These are phyloP conservation scores for Hartigia nigra DNA, from an alignment of 2,888 invertebrate genomes.

Conservation along the genomic window DNA sequence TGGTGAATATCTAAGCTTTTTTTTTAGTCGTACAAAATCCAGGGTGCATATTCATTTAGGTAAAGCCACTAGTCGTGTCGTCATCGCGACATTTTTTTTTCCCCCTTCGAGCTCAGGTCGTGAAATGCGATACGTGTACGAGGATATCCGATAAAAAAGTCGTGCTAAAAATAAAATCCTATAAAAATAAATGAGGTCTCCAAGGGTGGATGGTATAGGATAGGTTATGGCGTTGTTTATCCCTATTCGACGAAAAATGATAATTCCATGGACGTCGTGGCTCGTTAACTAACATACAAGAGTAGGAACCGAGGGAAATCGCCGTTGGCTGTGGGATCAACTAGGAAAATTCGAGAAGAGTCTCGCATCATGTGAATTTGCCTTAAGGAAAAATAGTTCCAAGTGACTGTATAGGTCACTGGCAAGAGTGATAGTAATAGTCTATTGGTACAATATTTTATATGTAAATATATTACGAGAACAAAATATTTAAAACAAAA, in stretches of 20 bases:
- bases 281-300: background rate
- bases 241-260: conserved; percentile 1
- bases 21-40: background rate
- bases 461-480: background rate
- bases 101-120: background rate
- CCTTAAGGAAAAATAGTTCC: background rate
- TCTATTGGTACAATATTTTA: background rate
- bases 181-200: conserved; percentile 10
- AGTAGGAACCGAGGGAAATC: background rate
- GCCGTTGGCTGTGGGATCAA: background rate
- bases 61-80: background rate
- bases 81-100: background rate
- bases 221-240: conserved; percentile 7
- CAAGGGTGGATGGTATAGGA: conserved; percentile 1
- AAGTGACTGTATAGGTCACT: background rate
- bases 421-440: too few species aligned
- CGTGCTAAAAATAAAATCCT: conserved; percentile 5
- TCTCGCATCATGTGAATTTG: background rate
- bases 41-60: background rate
- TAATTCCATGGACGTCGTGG: background rate
- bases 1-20: background rate
- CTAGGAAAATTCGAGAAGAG: background rate
- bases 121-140: background rate
- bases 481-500: background rate
- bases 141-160: conserved; percentile 1